Evolutionary conservation across 2,113 vertebrate genomes (phyloP).

Genomic region (Thryonomys swinderianus): DNA sequence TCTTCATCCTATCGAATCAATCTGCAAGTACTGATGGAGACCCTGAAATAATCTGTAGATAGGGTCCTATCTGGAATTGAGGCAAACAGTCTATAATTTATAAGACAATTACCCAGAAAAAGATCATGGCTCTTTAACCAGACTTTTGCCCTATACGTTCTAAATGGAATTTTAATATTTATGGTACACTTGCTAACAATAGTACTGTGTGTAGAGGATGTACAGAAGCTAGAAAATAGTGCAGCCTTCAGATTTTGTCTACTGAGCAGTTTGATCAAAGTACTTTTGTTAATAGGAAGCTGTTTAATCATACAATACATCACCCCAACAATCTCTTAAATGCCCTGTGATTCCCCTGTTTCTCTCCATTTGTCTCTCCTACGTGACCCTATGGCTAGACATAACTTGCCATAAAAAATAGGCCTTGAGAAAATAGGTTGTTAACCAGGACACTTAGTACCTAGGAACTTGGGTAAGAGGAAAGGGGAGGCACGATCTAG

Average conservation of each 20-base stretch:
- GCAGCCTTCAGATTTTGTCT: not conserved
- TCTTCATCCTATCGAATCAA: not conserved
- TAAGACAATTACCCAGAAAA: not conserved
- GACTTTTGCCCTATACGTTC: not conserved
- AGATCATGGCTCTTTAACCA: not conserved
- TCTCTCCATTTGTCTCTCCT: not conserved
- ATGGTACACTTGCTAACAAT: not conserved
- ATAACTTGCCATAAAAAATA: not conserved
- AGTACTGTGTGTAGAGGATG: not conserved
- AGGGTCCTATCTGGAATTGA: not conserved
- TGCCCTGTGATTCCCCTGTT: not conserved
- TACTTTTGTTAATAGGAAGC: not conserved
- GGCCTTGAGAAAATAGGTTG: not conserved
- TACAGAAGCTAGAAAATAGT: not conserved
- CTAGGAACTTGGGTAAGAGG: not conserved
- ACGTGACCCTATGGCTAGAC: not conserved
- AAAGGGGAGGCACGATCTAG: not conserved
- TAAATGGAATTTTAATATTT: not conserved
- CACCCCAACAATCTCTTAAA: not conserved
- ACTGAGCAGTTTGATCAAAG: too few relatives aligned
- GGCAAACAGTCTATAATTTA: not conserved
- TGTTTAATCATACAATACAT: not conserved
- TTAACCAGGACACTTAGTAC: not conserved
- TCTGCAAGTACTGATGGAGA: not conserved
- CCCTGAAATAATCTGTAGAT: not conserved